Conservation (phyloP, 2,888 invertebrate species). For the Pseudococcus jackbeardsleyi region DNA sequence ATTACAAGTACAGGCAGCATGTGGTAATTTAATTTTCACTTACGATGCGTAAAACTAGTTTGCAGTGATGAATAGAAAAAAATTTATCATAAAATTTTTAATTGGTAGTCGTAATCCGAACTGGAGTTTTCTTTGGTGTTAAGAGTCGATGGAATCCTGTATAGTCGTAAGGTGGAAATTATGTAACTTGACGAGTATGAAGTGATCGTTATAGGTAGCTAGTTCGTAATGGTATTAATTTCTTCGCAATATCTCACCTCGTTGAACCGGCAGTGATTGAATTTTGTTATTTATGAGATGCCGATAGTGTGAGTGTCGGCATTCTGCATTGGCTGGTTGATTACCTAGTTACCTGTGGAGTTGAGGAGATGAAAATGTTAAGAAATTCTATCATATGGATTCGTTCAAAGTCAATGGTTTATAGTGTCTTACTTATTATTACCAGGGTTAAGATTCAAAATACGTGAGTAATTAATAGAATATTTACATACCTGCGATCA, state of each 20-base stretch:
- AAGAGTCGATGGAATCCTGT: not conserved
- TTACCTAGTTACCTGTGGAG: not conserved
- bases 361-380: not conserved
- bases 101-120: constrained; percentile 13
- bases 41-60: constrained; percentile 24
- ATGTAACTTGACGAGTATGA: not conserved
- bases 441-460: too few relatives aligned
- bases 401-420: too few relatives aligned
- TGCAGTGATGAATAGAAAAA: not conserved
- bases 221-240: constrained; percentile 11
- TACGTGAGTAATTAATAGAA: too few relatives aligned
- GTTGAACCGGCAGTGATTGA: constrained; percentile 13
- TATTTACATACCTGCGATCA: too few relatives aligned
- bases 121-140: not conserved
- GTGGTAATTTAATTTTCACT: constrained; percentile 27
- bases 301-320: not conserved
- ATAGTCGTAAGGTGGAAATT: not conserved
- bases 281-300: constrained; percentile 10
- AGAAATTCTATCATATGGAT: not conserved
- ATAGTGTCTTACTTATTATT: too few relatives aligned
- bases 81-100: constrained; percentile 27
- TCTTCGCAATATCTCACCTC: constrained; percentile 21
- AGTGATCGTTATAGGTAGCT: not conserved
- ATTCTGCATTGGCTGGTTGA: not conserved
- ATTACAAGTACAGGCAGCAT: constrained; percentile 3